phyloP scores from a whole-genome alignment of 2,797 vertebrate species.

The Hyperoplus immaculatus region DNA sequence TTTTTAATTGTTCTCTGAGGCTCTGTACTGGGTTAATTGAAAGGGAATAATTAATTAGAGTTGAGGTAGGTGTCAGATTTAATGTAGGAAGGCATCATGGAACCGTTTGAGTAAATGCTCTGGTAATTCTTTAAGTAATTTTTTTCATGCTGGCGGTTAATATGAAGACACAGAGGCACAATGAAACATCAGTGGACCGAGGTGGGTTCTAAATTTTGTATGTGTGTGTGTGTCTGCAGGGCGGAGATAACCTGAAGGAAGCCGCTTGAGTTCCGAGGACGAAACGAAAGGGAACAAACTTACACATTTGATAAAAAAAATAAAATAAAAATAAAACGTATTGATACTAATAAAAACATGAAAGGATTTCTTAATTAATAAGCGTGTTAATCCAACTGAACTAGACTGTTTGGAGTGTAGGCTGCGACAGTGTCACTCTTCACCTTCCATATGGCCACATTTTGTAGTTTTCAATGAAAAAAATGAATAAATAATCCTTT shows the following conservation, averaged over 20 bases:
- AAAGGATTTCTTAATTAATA: constrained; percentile 10
- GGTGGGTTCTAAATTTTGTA: neutral
- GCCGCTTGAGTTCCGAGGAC: constrained; percentile 16
- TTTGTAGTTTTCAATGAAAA: neutral
- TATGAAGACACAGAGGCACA: constrained; percentile 34
- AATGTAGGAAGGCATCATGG: neutral
- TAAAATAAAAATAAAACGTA: neutral
- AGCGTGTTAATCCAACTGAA: neutral
- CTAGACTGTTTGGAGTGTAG: neutral
- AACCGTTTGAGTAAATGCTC: neutral
- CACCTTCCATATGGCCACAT: neutral
- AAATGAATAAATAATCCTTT: neutral
- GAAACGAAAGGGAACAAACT: neutral
- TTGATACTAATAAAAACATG: neutral
- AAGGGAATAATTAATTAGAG: neutral
- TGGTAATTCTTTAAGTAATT: neutral
- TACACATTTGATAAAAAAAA: neutral
- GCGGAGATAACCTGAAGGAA: constrained; percentile 32
- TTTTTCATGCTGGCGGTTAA: constrained; percentile 24
- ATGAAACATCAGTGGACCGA: neutral
- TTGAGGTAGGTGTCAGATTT: neutral
- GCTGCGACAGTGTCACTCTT: neutral
- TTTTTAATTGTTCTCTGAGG: neutral
- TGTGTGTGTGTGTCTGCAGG: constrained; percentile 20
- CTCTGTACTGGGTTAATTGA: neutral